Evolutionary conservation across 2,888 invertebrate species (phyloP).

Genomic region (Cybosia mesomella): DNA sequence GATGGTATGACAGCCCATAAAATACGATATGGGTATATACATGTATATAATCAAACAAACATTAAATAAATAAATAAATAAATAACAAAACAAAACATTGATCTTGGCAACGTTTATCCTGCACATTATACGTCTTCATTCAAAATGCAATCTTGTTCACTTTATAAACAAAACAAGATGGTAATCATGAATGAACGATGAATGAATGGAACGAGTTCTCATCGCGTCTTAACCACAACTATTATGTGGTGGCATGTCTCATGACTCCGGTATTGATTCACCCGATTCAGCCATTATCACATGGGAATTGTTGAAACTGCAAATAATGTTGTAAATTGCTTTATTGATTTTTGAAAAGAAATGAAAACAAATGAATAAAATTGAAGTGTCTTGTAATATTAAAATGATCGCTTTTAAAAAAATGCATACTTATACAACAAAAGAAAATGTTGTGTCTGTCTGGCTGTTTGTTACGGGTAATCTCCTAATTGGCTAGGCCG

Average conservation of each 20-base stretch:
- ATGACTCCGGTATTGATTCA: constrained; percentile 44
- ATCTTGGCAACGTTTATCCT: no score
- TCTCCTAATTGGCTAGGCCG: no score
- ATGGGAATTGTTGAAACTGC: constrained; percentile 35
- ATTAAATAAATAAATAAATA: background rate
- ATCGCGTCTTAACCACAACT: constrained; percentile 49
- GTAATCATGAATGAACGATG: constrained; percentile 36
- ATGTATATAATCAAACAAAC: background rate
- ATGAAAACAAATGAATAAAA: no score
- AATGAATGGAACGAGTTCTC: constrained; percentile 41
- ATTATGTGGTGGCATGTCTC: constrained; percentile 53
- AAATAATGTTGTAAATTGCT: background rate
- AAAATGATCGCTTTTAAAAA: no score
- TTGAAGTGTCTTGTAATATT: no score
- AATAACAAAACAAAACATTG: background rate
- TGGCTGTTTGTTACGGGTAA: no score
- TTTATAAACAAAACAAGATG: constrained; percentile 5
- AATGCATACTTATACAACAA: no score
- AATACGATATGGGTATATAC: no score
- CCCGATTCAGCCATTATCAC: constrained; percentile 30
- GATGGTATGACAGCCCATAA: no score
- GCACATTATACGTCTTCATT: background rate
- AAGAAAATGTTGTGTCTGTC: no score
- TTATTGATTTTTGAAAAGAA: background rate
- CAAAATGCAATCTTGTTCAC: background rate